Evolutionary conservation across 2,113 vertebrate genomes (phyloP), one percentile per base, ranked within the genome.

Genomic region (Syngnathoides biaculeatus): DNA sequence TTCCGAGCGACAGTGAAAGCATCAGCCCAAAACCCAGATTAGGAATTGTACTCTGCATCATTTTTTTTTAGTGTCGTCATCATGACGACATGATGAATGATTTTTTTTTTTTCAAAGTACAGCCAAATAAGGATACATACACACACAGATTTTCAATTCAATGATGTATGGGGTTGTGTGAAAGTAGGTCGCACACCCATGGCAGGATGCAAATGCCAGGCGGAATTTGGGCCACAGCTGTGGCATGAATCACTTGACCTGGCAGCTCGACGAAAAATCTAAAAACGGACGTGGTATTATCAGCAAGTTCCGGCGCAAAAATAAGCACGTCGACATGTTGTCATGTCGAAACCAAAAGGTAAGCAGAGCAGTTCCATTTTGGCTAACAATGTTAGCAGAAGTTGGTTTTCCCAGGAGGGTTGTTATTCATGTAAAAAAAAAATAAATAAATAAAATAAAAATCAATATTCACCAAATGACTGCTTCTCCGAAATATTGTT

Each of bases 11-110:
- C 53, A 38, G 0, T 73, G 65, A 80, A 85, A 38, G 78, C 19
- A 35, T 1, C 77, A 78, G 2, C 83, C 57, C 67, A 83, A 83
- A 73, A 50, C 72, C 57, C 66, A 68, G 79, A 82, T 82, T 86
- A 84, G 72, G 79, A 69, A 24, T 14, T 57, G 2, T 3, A 57
- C n/a, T n/a, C n/a, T n/a, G n/a, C n/a, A 57, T 20, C 14, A 19
- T 17, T 26, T 17, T 6, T 30, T 30, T 17, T 57, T 79, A 43
- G 52, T 84, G 72, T 61, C 65, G 52, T 45, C 2, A 66, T 70
- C 68, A 73, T 75, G 68, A 50, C 48, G 22, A 69, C 24, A 10
- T 47, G 59, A 26, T 50, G 20, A 50, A 42, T 79, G 65, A 65
- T 78, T 80, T 7, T 39, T 40, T 26, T 68, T 65, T 53, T 24